Conservation (phyloP, 2,888 invertebrate genomes). For the Agapetus fuscipes region DNA sequence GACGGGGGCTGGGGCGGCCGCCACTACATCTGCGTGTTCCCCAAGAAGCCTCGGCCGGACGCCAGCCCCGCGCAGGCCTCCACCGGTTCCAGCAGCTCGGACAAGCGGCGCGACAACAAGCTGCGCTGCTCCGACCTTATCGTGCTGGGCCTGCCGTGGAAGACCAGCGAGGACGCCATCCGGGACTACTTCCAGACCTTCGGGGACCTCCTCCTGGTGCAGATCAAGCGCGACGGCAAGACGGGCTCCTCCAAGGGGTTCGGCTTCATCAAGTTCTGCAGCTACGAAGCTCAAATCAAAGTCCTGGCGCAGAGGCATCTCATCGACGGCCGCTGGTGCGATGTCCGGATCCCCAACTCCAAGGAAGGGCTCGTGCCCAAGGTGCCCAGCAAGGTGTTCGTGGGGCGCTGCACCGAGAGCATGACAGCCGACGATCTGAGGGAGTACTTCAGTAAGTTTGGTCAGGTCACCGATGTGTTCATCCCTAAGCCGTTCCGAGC, state of each 20-base stretch:
- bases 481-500: conserved; percentile 79
- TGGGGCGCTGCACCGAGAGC: conserved; percentile 74
- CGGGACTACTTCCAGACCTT: conserved; percentile 60
- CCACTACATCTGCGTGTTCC: conserved; percentile 58
- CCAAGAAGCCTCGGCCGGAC: conserved; percentile 28
- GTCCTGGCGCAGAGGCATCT: conserved; percentile 55
- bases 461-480: conserved; percentile 80
- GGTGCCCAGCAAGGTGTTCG: conserved; percentile 69
- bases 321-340: conserved; percentile 64
- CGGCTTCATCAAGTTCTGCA: conserved; percentile 60
- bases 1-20: conserved; percentile 72
- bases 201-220: conserved; percentile 53
- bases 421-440: conserved; percentile 68
- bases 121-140: conserved; percentile 63
- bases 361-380: conserved; percentile 57
- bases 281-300: conserved; percentile 54
- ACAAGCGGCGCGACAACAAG: conserved; percentile 28
- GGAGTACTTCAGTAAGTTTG: conserved; percentile 67
- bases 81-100: conserved; percentile 5
- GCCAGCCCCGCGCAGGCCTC: conserved; percentile 8
- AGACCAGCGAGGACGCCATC: conserved; percentile 63
- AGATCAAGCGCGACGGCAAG: conserved; percentile 49
- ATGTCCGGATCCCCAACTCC: conserved; percentile 61
- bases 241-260: conserved; percentile 61
- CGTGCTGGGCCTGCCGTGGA: conserved; percentile 70